A percentile compares a stretch with the other conserved stretches of the same genome.
These are phyloP conservation scores for Oopsacas minuta DNA, from an alignment of 37 sponge, comb jelly and placozoan species.

Conservation along the genomic window DNA sequence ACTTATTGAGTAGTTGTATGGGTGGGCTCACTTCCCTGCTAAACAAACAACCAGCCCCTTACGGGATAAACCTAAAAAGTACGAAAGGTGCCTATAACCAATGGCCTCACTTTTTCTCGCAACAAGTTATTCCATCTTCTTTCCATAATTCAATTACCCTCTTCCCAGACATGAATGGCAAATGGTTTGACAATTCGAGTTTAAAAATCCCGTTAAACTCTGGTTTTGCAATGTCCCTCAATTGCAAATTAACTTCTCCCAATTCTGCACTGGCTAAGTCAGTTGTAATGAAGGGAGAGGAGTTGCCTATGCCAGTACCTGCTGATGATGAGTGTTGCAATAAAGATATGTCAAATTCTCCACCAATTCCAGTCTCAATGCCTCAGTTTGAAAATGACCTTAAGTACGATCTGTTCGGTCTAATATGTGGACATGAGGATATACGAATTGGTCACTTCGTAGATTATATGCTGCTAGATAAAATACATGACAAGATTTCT, in stretches of 20 bases:
- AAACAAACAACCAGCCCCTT: neutral
- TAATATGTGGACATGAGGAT: neutral
- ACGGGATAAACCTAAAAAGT: neutral
- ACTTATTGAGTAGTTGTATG: neutral
- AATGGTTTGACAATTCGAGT: neutral
- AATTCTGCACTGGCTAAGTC: neutral
- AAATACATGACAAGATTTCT: neutral
- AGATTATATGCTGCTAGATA: neutral
- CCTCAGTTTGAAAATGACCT: neutral
- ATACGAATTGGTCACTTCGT: neutral
- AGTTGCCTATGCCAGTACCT: neutral
- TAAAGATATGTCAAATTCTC: neutral
- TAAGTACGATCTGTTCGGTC: slow-evolving; percentile 2
- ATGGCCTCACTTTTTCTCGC: neutral
- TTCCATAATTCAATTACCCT: neutral
- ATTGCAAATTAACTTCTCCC: neutral
- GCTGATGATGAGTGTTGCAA: neutral
- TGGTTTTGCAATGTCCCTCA: neutral
- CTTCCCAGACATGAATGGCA: neutral
- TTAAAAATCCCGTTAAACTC: neutral
- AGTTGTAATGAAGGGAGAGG: slow-evolving; percentile 3
- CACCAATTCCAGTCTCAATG: neutral
- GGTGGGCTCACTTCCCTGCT: slow-evolving; percentile 3
- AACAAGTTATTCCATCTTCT: neutral
- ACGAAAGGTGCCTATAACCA: neutral